phyloP scores from a whole-genome alignment of 2,888 invertebrate genomes.

The Hirtodrosophila histrioides region DNA sequence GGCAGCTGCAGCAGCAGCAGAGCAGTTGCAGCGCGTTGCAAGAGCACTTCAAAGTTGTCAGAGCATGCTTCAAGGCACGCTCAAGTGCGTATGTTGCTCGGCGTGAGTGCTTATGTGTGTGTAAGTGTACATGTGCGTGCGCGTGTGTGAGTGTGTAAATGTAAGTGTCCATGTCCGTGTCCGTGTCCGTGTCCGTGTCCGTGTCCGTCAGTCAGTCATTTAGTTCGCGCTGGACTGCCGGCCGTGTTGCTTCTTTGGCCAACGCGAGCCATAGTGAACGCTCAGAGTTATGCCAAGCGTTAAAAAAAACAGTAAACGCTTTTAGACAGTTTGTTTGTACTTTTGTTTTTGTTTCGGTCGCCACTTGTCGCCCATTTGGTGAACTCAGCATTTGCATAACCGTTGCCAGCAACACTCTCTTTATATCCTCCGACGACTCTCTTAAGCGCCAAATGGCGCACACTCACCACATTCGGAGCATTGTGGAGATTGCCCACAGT shows the following conservation, averaged over 20 bases:
- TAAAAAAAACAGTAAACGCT: constrained; percentile 45
- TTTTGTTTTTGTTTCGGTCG: constrained; percentile 11
- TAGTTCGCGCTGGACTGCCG: constrained; percentile 44
- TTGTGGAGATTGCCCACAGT: neutral
- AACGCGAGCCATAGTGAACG: constrained; percentile 26
- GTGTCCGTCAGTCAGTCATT: constrained; percentile 30
- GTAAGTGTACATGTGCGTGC: constrained; percentile 2
- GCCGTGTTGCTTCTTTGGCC: constrained; percentile 22
- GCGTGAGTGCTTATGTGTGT: neutral
- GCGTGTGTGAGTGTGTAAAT: constrained; percentile 13
- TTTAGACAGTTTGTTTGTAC: constrained; percentile 46
- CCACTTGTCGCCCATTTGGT: constrained; percentile 23
- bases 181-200: constrained; percentile 12
- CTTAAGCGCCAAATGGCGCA: constrained; percentile 42
- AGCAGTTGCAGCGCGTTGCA: constrained; percentile 25
- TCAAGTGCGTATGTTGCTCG: constrained; percentile 52
- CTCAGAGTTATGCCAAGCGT: constrained; percentile 49
- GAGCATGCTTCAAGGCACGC: constrained; percentile 67
- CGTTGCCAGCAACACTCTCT: constrained; percentile 13
- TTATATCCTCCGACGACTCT: constrained; percentile 1
- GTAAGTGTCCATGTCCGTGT: constrained; percentile 9
- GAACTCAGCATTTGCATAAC: constrained; percentile 39
- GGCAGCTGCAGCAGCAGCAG: constrained; percentile 30
- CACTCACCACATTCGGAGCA: constrained; percentile 14
- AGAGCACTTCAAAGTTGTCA: constrained; percentile 74